Conservation (phyloP, 2,797 vertebrate genomes). For the Aplochiton taeniatus region DNA sequence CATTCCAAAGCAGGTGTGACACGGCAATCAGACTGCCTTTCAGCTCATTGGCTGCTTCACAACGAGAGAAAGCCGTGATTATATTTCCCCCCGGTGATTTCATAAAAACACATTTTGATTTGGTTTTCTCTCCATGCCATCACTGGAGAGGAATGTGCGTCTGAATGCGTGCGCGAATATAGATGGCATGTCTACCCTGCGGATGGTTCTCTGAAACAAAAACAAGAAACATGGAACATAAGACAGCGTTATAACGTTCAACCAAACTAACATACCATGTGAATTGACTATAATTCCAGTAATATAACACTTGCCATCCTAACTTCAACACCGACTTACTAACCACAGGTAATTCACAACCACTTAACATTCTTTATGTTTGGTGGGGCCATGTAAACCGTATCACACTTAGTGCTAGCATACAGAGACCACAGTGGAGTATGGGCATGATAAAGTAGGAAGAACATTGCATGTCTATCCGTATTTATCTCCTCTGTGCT, state of each 20-base stretch:
- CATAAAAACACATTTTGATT: constrained; percentile 58
- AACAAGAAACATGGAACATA: no score
- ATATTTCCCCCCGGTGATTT: constrained; percentile 45
- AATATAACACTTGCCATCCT: not conserved
- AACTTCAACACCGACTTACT: no score
- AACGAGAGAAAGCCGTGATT: constrained; percentile 43
- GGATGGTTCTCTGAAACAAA: constrained; percentile 1
- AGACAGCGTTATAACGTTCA: not conserved
- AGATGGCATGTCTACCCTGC: constrained; percentile 50
- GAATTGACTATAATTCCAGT: not conserved
- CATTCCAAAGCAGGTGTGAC: constrained; percentile 76
- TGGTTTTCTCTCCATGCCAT: constrained; percentile 41
- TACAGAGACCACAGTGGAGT: not conserved
- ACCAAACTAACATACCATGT: constrained; percentile 5
- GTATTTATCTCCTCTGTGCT: constrained; percentile 46
- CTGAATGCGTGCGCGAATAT: constrained; percentile 44
- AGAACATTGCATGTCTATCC: constrained; percentile 34
- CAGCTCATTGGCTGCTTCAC: constrained; percentile 40
- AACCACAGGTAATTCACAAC: no score
- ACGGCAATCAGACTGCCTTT: constrained; percentile 56
- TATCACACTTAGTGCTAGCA: constrained; percentile 9
- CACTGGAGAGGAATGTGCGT: constrained; percentile 52
- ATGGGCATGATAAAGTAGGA: not conserved
- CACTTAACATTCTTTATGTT: no score
- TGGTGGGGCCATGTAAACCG: no score